Conservation (phyloP, 2,888 invertebrate genomes). For the Sinotaia quadrata region DNA sequence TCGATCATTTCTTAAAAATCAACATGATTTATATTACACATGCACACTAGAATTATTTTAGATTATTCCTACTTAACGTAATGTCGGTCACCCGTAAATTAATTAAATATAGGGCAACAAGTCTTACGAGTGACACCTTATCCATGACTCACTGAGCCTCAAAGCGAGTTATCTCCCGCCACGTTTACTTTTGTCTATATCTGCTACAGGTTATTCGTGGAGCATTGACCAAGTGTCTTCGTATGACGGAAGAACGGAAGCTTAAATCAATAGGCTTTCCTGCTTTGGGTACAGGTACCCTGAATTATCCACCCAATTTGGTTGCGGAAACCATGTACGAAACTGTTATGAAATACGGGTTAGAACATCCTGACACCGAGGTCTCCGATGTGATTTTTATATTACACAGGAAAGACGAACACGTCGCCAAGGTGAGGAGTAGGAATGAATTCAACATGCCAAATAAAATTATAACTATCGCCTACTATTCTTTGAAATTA, state of each 20-base stretch:
- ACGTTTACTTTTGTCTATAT: not conserved
- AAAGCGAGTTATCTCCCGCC: too few species aligned
- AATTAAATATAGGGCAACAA: too few species aligned
- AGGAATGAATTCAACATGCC: too few species aligned
- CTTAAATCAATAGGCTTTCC: constrained; percentile 49
- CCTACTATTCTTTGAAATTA: too few species aligned
- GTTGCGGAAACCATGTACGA: constrained; percentile 44
- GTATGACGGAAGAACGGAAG: constrained; percentile 32
- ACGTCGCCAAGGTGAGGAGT: not conserved
- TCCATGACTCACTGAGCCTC: too few species aligned
- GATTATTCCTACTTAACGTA: too few species aligned
- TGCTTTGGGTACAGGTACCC: constrained; percentile 48
- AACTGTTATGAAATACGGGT: constrained; percentile 38
- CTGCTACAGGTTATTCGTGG: constrained; percentile 12
- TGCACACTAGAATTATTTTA: too few species aligned
- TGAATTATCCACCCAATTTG: constrained; percentile 39
- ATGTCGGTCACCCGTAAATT: too few species aligned
- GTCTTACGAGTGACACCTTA: too few species aligned
- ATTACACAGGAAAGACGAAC: constrained; percentile 22
- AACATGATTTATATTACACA: too few species aligned
- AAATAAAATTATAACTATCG: too few species aligned
- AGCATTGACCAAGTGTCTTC: constrained; percentile 34
- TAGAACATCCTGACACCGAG: constrained; percentile 26
- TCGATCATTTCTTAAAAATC: too few species aligned
- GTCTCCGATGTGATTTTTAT: constrained; percentile 29